Evolutionary conservation across 2,113 vertebrate genomes (phyloP), one percentile per base, ranked within the genome.

Genomic region (Etia nguti): DNA sequence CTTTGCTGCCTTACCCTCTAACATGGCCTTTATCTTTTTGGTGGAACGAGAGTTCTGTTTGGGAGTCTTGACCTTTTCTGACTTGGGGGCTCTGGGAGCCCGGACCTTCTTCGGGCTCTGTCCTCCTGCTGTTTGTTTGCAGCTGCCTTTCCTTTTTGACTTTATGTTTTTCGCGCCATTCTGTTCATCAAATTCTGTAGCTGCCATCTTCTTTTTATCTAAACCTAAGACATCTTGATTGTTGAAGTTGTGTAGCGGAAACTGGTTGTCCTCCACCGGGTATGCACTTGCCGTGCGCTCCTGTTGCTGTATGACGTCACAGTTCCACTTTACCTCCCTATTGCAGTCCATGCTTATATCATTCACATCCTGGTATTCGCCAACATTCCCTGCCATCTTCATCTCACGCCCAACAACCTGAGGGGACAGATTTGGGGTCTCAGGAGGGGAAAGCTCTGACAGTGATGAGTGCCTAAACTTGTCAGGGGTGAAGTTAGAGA

Each of bases 401-500:
- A 96, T 85, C 79, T 99, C 98, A 2, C 97, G 96, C 79, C 97
- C 97, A 82, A 97, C 95, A 92, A 98, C 98, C 95, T 99, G 98
- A 1, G 98, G 99, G 82, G 99, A 99, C 93, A 99, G 97, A 94
- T 97, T 99, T 46, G 99, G 99, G 79, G 99, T 99, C 93, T 99
- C 98, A 0, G 99, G 98, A 86, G 99, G 98, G 79, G 98, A 99
- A 91, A 99, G 97, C 93, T 99, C 98, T 6, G 98, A 99, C 92
- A 99, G 96, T 22, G 98, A 99, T 3, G 98, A 98, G 95, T 99
- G 98, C 93, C 98, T 97, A 95, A 99, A 99, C 94, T 99, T 99
- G 96, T 99, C 99, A 38, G 99, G 99, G 70, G 99, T 99, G 93
- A 99, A 99, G 97, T 99, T 99, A 80, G 99, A 99, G 94, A 99